Base-by-base conservation (phyloP, 2,113 vertebrate species). In the Leiothrix lutea region DNA sequence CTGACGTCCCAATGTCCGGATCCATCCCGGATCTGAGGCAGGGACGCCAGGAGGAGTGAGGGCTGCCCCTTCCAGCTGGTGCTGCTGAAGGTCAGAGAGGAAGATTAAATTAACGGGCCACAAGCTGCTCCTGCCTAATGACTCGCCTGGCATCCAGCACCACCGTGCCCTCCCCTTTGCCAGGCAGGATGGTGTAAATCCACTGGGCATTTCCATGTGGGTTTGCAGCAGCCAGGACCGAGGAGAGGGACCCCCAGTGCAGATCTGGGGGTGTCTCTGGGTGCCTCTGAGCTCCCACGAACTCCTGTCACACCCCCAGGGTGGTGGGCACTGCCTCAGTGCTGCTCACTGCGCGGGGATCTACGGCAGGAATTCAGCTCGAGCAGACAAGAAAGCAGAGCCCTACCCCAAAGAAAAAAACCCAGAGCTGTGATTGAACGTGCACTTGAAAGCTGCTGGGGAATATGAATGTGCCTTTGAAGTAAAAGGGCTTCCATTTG, bases 401-500 rank as follows among this genome's bases (percentile, higher is more conserved):
- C 88, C 85, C 78, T 95, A 56, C 96, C 95, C 95, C 92, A 72
- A 86, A 92, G 80, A 81, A 88, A 84, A 84, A 95, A 94, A 61
- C 87, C 90, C 90, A 48, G 91, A 94, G 94, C 82, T 3, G 11
- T 73, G 48, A 98, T 98, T 98, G 97, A 98, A 97, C 97, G 96
- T 92, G 74, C 95, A 97, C 97, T 98, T 97, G 96, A 98, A 98
- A 97, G 97, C 97, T 97, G 94, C 97, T 89, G 97, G 97, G 91
- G 97, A 97, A 97, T 97, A 96, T 92, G 97, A 97, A 98, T 97
- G 97, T 51, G 96, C 78, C 97, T 98, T 98, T 98, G 98, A 98
- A 98, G 97, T 96, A 90, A 85, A 97, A 95, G 95, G 88, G 94
- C 83, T 95, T 95, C 96, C 97, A 97, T 98, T 98, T 97, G 97